A percentile compares a stretch with the other conserved stretches of the same genome.
Evolutionary conservation across 1,140 invertebrate species (phyloP).

Genomic region (Phthorimaea operculella): DNA sequence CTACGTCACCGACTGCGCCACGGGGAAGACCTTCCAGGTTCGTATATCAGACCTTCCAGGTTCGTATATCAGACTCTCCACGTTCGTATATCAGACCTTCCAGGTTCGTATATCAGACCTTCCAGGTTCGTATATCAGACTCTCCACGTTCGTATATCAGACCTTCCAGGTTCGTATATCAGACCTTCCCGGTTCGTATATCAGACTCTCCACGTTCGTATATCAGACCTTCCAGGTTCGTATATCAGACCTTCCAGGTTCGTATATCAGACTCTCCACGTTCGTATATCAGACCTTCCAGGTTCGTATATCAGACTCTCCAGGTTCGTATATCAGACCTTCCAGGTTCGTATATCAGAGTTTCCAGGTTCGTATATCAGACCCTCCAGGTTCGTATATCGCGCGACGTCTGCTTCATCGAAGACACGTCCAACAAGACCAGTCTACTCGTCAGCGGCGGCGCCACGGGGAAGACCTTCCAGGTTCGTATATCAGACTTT

Average conservation of each 20-base stretch:
- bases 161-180: too few species aligned
- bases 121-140: slow-evolving; percentile 98
- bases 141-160: not conserved
- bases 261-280: slow-evolving; percentile 96
- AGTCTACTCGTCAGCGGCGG: slow-evolving; percentile 95
- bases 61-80: slow-evolving; percentile 11
- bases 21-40: slow-evolving; percentile 89
- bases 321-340: too few species aligned
- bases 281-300: too few species aligned
- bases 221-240: slow-evolving; percentile 93
- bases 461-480: slow-evolving; percentile 92
- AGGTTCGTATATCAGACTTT: too few species aligned
- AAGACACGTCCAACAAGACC: slow-evolving; percentile 91
- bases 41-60: too few species aligned
- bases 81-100: not conserved
- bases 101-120: too few species aligned
- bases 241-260: slow-evolving; percentile 91
- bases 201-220: too few species aligned
- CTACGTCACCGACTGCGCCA: slow-evolving; percentile 97
- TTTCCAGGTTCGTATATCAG: too few species aligned
- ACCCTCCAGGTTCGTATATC: too few species aligned
- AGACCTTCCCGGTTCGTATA: too few species aligned
- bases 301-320: too few species aligned
- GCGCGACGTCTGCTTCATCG: slow-evolving; percentile 96
- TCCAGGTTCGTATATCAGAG: too few species aligned